phyloP scores from a whole-genome alignment of 2,113 vertebrate genomes.

The Etheostoma spectabile region DNA sequence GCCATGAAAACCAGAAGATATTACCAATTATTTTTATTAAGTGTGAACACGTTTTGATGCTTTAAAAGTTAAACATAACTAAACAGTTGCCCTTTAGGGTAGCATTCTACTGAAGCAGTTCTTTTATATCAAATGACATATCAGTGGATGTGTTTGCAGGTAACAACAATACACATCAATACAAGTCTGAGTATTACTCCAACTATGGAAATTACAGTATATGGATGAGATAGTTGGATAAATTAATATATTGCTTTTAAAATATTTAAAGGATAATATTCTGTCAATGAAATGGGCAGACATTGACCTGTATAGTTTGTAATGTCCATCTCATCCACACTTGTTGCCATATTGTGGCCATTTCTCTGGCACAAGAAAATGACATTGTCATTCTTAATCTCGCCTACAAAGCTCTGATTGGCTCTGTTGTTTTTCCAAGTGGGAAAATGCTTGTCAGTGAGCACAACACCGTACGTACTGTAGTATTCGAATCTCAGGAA shows the following conservation, averaged over 20 bases:
- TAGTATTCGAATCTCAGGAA: too few species aligned
- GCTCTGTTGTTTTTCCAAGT: not conserved
- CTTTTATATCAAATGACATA: not conserved
- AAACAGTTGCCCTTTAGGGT: not conserved
- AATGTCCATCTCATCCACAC: not conserved
- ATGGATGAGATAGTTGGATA: not conserved
- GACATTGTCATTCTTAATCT: not conserved
- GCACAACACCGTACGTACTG: not conserved
- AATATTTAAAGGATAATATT: not conserved
- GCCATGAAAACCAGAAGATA: constrained; percentile 43
- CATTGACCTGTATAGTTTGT: not conserved
- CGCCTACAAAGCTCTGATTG: not conserved
- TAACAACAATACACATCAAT: too few species aligned
- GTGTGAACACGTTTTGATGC: not conserved
- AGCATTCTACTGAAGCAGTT: not conserved
- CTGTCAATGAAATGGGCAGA: not conserved
- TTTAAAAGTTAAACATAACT: not conserved
- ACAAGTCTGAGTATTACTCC: too few species aligned
- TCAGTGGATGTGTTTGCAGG: not conserved
- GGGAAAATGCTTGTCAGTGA: not conserved
- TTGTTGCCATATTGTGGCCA: not conserved
- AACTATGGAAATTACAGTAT: too few species aligned
- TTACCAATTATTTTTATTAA: not conserved
- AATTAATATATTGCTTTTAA: not conserved
- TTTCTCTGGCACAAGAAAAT: not conserved